Evolutionary conservation across 2,888 invertebrate species (phyloP).

Genomic region (Congeria kusceri): DNA sequence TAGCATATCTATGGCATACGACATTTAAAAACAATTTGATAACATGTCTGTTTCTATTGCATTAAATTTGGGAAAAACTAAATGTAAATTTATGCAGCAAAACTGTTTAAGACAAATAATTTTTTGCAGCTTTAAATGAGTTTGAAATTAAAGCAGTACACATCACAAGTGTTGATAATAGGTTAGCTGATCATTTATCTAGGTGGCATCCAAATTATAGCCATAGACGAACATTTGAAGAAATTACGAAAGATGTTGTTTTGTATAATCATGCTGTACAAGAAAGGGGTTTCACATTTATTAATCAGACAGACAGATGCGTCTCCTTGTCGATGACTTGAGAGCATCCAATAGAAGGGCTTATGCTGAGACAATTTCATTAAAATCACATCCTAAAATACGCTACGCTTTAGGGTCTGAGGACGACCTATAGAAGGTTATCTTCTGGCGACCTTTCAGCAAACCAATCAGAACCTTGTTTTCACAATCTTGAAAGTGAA

Average conservation of each 20-base stretch:
- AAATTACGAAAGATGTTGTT: background rate
- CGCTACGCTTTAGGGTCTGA: too few species aligned
- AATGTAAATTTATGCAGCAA: constrained; percentile 16
- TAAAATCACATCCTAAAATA: too few species aligned
- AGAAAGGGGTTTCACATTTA: background rate
- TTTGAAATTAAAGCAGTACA: constrained; percentile 36
- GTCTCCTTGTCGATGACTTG: background rate
- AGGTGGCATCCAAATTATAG: background rate
- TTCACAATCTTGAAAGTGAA: too few species aligned
- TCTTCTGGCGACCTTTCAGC: too few species aligned
- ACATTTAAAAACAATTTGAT: constrained; percentile 30
- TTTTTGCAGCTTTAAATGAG: constrained; percentile 17
- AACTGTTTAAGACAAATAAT: constrained; percentile 44
- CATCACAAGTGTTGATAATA: constrained; percentile 17
- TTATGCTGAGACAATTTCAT: too few species aligned
- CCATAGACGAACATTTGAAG: constrained; percentile 12
- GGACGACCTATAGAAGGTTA: too few species aligned
- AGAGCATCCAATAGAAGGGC: constrained; percentile 2
- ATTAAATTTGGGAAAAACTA: constrained; percentile 27
- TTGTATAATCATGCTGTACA: constrained; percentile 3
- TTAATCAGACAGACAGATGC: constrained; percentile 5
- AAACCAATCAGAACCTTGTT: too few species aligned
- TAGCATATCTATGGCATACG: constrained; percentile 27
- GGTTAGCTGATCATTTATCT: constrained; percentile 35
- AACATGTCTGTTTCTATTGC: constrained; percentile 19